Evolutionary conservation across 1,140 invertebrate species (phyloP), one percentile per base, ranked within the genome.

Genomic region (Antheraea mylitta): DNA sequence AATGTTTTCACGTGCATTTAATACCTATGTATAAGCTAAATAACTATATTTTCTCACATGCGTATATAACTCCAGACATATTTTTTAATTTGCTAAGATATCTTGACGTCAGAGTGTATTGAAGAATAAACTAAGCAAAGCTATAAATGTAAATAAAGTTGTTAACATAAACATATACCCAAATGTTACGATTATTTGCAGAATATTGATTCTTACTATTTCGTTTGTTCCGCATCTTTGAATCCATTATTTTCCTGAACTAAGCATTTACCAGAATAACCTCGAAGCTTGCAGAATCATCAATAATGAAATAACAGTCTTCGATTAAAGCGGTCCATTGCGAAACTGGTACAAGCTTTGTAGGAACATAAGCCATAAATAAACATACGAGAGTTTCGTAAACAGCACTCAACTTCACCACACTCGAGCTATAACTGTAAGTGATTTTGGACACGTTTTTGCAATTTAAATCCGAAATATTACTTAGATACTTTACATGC

Each of bases 381-480:
- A 53, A 53, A 53, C 10, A 53, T 53, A n/a, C 45, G 16, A 53
- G 4, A 9, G 16, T 53, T 53, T 53, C 16, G 10, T 53, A 53
- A 53, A 53, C 45, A 53, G 10, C 45, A 53, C 45, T 53, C 13
- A 53, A 53, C 6, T 13, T 53, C 60, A 61, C 60, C 19, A 13
- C 30, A 61, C 60, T 30, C 60, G 7, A 30, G 60, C 30, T 36
- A 36, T 36, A 42, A 22, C 64, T 13, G 64, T 65, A 45, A 73
- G 68, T 69, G 70, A 72, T 77, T 80, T 74, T 18, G 42, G 36
- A 69, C 67, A 72, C 58, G 67, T 69, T 80, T 81, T 80, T 78
- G 79, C 80, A 81, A 83, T 78, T 80, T 76, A 83, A 80, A 83
- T 81, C 58, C 67, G 68, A 75, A 71, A 76, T 80, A 72, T 77